Evolutionary conservation across 2,888 invertebrate species (phyloP).

Genomic region (Xylota sylvarum): DNA sequence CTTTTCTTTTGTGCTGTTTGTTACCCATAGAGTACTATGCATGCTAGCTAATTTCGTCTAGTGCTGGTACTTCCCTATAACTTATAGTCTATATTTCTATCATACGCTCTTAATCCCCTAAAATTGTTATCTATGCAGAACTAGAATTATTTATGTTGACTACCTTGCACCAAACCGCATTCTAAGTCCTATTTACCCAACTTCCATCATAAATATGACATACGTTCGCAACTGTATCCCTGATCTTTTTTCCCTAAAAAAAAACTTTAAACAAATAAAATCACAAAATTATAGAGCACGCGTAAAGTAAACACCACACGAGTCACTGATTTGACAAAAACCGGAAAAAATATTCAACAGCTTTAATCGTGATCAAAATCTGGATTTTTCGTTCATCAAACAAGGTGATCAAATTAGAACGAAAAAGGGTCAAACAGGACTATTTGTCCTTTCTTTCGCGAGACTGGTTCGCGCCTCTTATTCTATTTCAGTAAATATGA

Average conservation of each 20-base stretch:
- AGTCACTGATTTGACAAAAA: constrained; percentile 15
- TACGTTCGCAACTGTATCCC: constrained; percentile 17
- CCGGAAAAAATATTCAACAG: constrained; percentile 53
- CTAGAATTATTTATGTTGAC: constrained; percentile 31
- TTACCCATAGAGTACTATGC: too few relatives aligned
- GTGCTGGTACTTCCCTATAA: too few relatives aligned
- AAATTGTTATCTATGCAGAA: constrained; percentile 58
- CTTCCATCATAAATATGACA: constrained; percentile 19
- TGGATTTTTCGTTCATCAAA: constrained; percentile 29
- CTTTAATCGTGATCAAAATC: constrained; percentile 51
- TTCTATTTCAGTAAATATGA: constrained; percentile 16
- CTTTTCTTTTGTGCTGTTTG: too few relatives aligned
- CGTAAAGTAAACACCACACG: constrained; percentile 53
- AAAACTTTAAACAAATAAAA: constrained; percentile 58
- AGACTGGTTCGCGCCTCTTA: constrained; percentile 59
- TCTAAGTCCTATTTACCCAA: constrained; percentile 39
- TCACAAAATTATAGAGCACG: constrained; percentile 51
- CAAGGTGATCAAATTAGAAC: constrained; percentile 64
- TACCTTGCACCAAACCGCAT: constrained; percentile 24
- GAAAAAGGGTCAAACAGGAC: constrained; percentile 57
- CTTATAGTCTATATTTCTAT: too few relatives aligned
- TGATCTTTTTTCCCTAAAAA: not conserved
- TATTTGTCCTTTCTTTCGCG: constrained; percentile 33
- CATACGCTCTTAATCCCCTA: constrained; percentile 40
- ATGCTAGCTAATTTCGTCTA: too few relatives aligned